Evolutionary conservation across 1,140 invertebrate species (phyloP).

Genomic region (Drosophila ogumai): DNA sequence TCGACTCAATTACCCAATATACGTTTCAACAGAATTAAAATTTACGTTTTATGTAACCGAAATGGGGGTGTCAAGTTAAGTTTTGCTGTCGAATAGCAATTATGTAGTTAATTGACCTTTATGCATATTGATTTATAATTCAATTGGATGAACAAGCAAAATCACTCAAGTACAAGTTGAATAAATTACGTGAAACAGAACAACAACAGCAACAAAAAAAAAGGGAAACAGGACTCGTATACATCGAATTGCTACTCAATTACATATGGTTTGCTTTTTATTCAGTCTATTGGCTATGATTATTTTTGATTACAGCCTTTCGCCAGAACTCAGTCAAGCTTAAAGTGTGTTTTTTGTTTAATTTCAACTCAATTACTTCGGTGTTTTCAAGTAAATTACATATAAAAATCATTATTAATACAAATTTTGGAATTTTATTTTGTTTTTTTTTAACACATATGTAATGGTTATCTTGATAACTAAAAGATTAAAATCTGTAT

Average conservation of each 20-base stretch:
- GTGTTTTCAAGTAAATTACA: no score
- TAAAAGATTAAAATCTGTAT: no score
- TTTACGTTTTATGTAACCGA: neutral
- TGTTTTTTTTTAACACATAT: no score
- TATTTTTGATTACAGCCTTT: neutral
- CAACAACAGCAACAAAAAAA: no score
- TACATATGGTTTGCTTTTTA: neutral
- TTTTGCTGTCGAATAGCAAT: neutral
- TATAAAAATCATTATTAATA: no score
- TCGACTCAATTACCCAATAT: neutral
- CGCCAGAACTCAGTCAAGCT: neutral
- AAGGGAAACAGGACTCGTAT: neutral
- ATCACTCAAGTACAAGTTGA: constrained; percentile 1
- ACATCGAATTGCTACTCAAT: neutral
- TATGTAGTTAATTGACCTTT: constrained; percentile 9
- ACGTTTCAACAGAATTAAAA: neutral
- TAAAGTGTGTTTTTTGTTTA: neutral
- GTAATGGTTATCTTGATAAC: no score
- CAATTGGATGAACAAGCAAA: neutral
- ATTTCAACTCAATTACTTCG: neutral
- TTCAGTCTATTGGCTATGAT: neutral
- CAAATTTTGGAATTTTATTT: no score
- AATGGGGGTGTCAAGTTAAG: neutral
- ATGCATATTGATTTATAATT: neutral
- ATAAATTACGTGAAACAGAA: neutral